Evolutionary conservation across 2,797 vertebrate genomes (phyloP), one percentile per base, ranked within the genome.

Genomic region (Anguilla marmorata): DNA sequence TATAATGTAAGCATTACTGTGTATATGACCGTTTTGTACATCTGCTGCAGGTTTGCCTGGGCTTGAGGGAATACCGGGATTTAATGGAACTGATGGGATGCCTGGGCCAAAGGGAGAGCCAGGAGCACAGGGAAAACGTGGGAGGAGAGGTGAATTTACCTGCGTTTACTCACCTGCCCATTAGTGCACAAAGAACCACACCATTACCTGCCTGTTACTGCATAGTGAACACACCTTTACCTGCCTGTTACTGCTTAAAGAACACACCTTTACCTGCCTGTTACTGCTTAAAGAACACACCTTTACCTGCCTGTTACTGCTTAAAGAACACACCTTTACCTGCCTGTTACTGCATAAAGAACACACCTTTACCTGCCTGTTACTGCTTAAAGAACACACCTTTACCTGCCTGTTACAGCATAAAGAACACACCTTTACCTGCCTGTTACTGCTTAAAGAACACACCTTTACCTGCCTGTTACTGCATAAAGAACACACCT

Each of bases 111-210:
- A 94, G 84, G 97, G 97, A 8, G 95, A 95, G 88, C 92, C 92
- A 0, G 97, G 97, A 91, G 74, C 91, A 2, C 93, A 91, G 87
- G 97, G 97, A 37, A 97, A 91, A 95, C 96, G 96, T 94, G 97
- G 97, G 66, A 96, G 93, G 96, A 95, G 90, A 93, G 98, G 98
- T 98, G 93, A 91, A 41, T 41, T 79, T 19, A 79, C 74, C 72
- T 76, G 72, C 72, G 37, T 37, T 76, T 76, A 69, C 63, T 69
- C 63, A 69, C n/a, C 63, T 69, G n/a, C n/a, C 63, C 12, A 63
- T 63, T 63, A 54, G 1, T 19, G 24, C 60, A 63, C n/a, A 63
- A 63, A 24, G 1, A 63, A 19, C 16, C 16, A 63, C 16, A 60
- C 12, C 58, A 1, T 60, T 60, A 16, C 12, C 56, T 16, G 11